phyloP scores from a whole-genome alignment of 2,888 invertebrate genomes.

The Seira ritae region DNA sequence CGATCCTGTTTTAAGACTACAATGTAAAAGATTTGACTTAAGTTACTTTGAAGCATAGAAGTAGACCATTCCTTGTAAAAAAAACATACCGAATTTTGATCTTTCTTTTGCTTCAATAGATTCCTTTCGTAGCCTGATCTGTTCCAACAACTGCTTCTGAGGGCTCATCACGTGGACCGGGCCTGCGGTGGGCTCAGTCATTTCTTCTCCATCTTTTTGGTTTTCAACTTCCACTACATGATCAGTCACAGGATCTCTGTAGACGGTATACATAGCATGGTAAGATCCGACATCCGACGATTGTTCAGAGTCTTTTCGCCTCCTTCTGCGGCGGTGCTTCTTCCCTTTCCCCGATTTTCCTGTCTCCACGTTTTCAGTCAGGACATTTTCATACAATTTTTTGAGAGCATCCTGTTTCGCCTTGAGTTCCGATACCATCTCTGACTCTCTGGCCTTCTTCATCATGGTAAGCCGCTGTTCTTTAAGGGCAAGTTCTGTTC shows the following conservation, averaged over 20 bases:
- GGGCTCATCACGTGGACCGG: too few species aligned
- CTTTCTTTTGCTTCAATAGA: slow-evolving; percentile 17
- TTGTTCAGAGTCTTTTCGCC: neutral
- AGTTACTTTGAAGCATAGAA: too few species aligned
- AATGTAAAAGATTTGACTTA: too few species aligned
- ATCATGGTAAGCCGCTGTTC: neutral
- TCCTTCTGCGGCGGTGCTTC: neutral
- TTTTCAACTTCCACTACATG: neutral
- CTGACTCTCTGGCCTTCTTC: slow-evolving; percentile 16
- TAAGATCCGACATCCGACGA: neutral
- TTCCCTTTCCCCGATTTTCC: neutral
- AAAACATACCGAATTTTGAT: slow-evolving; percentile 38
- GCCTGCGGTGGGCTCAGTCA: neutral
- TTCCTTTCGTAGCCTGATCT: neutral
- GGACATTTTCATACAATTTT: slow-evolving; percentile 26
- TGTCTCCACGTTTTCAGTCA: neutral
- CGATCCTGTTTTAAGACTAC: too few species aligned
- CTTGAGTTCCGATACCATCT: neutral
- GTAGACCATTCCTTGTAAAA: neutral
- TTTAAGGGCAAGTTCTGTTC: neutral
- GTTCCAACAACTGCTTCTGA: neutral
- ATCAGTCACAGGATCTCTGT: slow-evolving; percentile 9
- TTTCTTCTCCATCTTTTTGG: neutral
- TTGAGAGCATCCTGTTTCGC: slow-evolving; percentile 36
- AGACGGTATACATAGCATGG: slow-evolving; percentile 40